phyloP scores from a whole-genome alignment of 2,113 vertebrate genomes.

The Tretioscincus oriximinensis region DNA sequence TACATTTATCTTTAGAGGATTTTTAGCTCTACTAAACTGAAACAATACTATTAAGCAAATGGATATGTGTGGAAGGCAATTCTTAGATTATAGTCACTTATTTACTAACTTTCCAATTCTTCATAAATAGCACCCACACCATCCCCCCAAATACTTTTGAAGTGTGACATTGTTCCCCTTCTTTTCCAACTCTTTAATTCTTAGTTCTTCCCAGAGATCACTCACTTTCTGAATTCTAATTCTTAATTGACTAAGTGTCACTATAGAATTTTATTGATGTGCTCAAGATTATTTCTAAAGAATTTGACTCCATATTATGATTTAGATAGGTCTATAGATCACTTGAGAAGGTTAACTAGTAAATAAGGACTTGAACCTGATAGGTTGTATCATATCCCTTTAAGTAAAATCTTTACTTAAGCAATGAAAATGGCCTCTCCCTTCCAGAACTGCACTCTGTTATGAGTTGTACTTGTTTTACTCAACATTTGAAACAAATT shows the following conservation, averaged over 20 bases:
- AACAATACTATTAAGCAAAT: not conserved
- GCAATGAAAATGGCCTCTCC: too few species aligned
- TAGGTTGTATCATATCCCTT: too few species aligned
- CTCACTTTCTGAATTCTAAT: not conserved
- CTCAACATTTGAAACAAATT: too few species aligned
- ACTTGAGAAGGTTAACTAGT: too few species aligned
- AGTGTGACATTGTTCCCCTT: too few species aligned
- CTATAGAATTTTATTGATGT: not conserved
- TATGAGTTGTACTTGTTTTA: too few species aligned
- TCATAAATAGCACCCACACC: not conserved
- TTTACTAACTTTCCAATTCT: not conserved
- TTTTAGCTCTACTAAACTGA: not conserved
- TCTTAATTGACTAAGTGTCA: not conserved
- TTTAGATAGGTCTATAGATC: too few species aligned
- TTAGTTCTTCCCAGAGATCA: not conserved
- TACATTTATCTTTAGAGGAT: not conserved
- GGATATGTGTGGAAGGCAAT: not conserved
- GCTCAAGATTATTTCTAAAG: not conserved
- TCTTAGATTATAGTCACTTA: not conserved
- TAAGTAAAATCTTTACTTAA: too few species aligned
- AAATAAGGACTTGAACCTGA: too few species aligned
- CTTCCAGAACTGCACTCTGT: too few species aligned
- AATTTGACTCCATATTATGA: too few species aligned
- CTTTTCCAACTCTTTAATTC: not conserved
- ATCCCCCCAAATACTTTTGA: not conserved